phyloP scores from a whole-genome alignment of 2,888 invertebrate genomes.

The Gymnoscelis rufifasciata region DNA sequence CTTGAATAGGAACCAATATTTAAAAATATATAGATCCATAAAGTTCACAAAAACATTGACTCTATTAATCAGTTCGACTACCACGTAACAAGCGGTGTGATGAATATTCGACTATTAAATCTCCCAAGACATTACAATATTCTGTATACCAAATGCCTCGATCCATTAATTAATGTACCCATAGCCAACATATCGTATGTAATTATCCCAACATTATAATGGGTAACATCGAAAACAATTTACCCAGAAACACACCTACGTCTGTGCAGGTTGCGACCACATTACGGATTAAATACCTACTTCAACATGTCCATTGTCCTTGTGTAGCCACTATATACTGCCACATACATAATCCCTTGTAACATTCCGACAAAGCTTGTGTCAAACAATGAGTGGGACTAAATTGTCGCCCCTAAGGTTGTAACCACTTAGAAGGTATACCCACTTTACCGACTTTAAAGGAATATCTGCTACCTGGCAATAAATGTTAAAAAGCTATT shows the following conservation, averaged over 20 bases:
- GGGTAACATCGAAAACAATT: conserved; percentile 7
- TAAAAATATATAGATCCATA: too few species aligned
- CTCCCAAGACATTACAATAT: too few species aligned
- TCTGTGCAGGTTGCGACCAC: conserved; percentile 10
- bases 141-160: not conserved
- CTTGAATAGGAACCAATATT: too few species aligned
- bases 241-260: conserved; percentile 1
- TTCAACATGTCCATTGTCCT: conserved; percentile 29
- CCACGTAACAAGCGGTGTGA: too few species aligned
- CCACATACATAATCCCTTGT: conserved; percentile 28
- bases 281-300: conserved; percentile 25
- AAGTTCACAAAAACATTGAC: too few species aligned
- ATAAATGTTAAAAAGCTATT: not conserved
- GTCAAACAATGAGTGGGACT: conserved; percentile 27
- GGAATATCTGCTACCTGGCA: not conserved
- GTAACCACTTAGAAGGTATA: conserved; percentile 11
- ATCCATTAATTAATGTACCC: not conserved
- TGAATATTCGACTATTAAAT: too few species aligned
- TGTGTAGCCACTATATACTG: conserved; percentile 19
- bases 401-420: conserved; percentile 19
- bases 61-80: too few species aligned
- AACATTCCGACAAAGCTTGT: conserved; percentile 29
- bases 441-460: not conserved
- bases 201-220: not conserved
- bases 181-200: not conserved